These are phyloP conservation scores for Helicolenus hilgendorfi DNA, from an alignment of 2,797 vertebrate species.

Conservation along the genomic window DNA sequence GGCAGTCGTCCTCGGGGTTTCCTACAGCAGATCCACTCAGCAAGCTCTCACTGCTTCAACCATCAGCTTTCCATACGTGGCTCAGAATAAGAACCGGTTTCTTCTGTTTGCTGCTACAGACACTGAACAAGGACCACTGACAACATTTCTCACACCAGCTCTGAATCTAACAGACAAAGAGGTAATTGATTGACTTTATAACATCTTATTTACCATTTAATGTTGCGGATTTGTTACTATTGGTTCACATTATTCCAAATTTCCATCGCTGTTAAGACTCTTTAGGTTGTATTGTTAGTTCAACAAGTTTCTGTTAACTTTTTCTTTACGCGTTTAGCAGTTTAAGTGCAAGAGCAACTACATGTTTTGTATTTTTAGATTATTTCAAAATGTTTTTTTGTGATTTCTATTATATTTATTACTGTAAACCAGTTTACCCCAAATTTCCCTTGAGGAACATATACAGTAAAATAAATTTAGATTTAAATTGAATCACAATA, in stretches of 20 bases:
- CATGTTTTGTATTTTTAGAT: not conserved
- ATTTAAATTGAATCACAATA: not conserved
- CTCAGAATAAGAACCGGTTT: conserved; percentile 23
- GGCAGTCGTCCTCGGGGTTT: conserved; percentile 47
- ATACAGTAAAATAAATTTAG: not conserved
- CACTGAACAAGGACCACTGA: conserved; percentile 18
- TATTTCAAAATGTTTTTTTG: not conserved
- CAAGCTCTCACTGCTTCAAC: conserved; percentile 31
- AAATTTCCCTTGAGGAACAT: not conserved
- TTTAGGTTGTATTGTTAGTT: not conserved
- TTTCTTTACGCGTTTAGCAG: not conserved
- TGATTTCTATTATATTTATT: not conserved
- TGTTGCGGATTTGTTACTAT: not conserved
- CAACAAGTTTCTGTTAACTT: not conserved
- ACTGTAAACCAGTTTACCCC: not conserved
- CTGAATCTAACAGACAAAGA: conserved; percentile 17
- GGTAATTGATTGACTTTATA: conserved; percentile 36
- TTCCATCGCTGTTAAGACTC: not conserved
- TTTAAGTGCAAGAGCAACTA: not conserved
- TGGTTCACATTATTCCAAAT: not conserved
- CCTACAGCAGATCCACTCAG: conserved; percentile 69
- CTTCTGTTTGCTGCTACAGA: conserved; percentile 26
- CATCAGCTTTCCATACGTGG: conserved; percentile 20
- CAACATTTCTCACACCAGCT: conserved; percentile 8
- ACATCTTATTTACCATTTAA: not conserved